These are phyloP conservation scores for Homarus gammarus DNA, from an alignment of 2,888 invertebrate genomes.

Conservation along the genomic window DNA sequence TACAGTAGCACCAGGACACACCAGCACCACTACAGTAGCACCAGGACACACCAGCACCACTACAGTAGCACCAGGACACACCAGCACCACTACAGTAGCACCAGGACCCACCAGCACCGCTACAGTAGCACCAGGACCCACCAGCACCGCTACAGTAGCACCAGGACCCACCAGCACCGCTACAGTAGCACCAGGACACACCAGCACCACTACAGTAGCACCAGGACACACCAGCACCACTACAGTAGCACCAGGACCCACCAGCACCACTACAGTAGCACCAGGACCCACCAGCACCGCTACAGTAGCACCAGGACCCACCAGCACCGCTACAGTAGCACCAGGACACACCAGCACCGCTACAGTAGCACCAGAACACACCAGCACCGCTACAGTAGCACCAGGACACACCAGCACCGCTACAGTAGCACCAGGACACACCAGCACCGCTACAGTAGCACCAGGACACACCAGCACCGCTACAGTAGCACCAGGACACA, in stretches of 20 bases:
- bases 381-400: neutral
- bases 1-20: neutral
- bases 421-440: neutral
- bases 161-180: neutral
- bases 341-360: neutral
- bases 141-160: neutral
- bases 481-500: no score
- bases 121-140: no score
- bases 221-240: no score
- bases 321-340: neutral
- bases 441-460: neutral
- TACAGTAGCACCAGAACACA: no score
- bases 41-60: no score
- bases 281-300: no score
- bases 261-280: neutral
- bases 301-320: no score
- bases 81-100: no score
- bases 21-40: neutral
- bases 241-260: no score
- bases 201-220: no score
- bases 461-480: neutral
- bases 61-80: neutral
- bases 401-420: neutral
- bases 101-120: neutral
- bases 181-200: neutral